Percentiles rank a stretch among this genome's conserved stretches.
Conservation (phyloP, 1,140 invertebrate species). For the Meteorus sp. region DNA sequence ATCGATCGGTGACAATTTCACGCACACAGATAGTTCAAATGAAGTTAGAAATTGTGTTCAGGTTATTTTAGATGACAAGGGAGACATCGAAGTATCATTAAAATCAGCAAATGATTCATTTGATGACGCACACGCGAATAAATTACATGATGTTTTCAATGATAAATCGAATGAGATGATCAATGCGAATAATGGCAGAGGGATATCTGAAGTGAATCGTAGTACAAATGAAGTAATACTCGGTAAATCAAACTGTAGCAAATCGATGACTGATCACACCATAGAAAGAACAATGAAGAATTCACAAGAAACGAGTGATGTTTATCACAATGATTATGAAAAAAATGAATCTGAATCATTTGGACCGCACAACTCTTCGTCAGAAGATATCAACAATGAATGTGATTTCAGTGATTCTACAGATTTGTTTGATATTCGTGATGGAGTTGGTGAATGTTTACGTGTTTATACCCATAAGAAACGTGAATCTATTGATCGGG, state of each 20-base stretch:
- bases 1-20: conserved; percentile 24
- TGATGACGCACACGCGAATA: background rate
- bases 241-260: background rate
- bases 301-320: background rate
- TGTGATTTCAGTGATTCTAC: background rate
- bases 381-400: background rate
- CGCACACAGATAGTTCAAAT: background rate
- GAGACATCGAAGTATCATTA: background rate
- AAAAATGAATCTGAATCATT: background rate
- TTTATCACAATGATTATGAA: background rate
- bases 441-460: conserved; percentile 47
- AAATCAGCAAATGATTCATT: background rate
- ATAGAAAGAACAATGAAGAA: background rate
- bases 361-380: background rate
- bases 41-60: conserved; percentile 5
- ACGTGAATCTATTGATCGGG: conserved; percentile 21
- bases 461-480: conserved; percentile 38
- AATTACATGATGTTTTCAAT: background rate
- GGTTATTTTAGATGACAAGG: conserved; percentile 1
- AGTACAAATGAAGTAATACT: background rate
- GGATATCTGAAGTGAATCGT: conserved; percentile 5
- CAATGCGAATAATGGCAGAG: conserved; percentile 6
- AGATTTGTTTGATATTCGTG: conserved; percentile 40
- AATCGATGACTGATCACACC: background rate
- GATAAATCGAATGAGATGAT: background rate